Percentiles rank a stretch among this genome's conserved stretches.
These are phyloP conservation scores for Drosophila pachea DNA, from an alignment of 1,140 invertebrate genomes.

Conservation along the genomic window DNA sequence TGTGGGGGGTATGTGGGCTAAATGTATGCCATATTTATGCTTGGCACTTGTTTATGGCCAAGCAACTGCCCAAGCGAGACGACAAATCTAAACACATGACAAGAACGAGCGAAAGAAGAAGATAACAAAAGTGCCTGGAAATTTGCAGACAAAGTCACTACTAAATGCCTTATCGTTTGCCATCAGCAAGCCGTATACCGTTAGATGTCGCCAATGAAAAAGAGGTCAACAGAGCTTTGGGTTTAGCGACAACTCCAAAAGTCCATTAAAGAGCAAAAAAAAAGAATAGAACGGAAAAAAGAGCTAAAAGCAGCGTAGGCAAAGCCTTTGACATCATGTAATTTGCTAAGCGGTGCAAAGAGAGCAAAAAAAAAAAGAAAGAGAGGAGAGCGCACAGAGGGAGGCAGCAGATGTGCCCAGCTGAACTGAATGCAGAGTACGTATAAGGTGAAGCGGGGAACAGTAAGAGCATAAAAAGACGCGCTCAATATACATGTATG, in stretches of 20 bases:
- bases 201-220: slow-evolving; percentile 19
- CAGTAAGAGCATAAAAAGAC: slow-evolving; percentile 26
- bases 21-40: slow-evolving; percentile 57
- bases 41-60: slow-evolving; percentile 57
- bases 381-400: neutral
- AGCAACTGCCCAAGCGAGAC: slow-evolving; percentile 48
- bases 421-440: slow-evolving; percentile 31
- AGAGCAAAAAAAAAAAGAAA: neutral
- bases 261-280: slow-evolving; percentile 43
- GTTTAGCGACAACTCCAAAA: slow-evolving; percentile 13
- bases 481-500: slow-evolving; percentile 32
- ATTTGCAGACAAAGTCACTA: slow-evolving; percentile 31
- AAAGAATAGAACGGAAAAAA: slow-evolving; percentile 1
- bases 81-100: slow-evolving; percentile 20
- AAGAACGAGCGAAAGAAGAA: slow-evolving; percentile 9
- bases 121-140: slow-evolving; percentile 19
- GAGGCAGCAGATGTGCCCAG: slow-evolving; percentile 24
- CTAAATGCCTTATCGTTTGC: slow-evolving; percentile 26
- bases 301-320: slow-evolving; percentile 28
- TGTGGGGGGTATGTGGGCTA: slow-evolving; percentile 18
- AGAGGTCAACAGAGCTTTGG: slow-evolving; percentile 21
- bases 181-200: slow-evolving; percentile 13
- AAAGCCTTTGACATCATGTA: slow-evolving; percentile 55
- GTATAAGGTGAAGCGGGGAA: slow-evolving; percentile 6
- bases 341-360: slow-evolving; percentile 11